Base-by-base conservation (phyloP, 2,888 invertebrate species). In the Cosmorhoe ocellata region DNA sequence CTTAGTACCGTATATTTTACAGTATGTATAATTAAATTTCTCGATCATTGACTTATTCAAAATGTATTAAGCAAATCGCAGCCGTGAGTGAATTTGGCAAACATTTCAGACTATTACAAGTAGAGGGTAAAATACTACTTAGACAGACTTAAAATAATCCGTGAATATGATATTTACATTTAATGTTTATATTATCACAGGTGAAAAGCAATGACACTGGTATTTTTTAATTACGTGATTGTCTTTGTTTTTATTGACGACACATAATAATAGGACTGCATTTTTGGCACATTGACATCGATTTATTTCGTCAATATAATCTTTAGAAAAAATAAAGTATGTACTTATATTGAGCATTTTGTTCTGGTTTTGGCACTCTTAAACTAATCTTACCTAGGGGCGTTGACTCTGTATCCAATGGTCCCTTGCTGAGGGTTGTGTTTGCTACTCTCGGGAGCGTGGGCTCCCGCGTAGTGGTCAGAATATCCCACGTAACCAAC, bases 361-460 rank as follows among this genome's bases (percentile, higher is more conserved):
- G 39, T 39, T 44, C 40, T 50, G 41, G 38, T 44, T 58, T 57
- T 54, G 46, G 48, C 52, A 49, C 48, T 51, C 39, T 44, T 54
- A 38, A 44, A 34, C 10, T 53, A 56, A 44, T 91, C 92, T 92
- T 77, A 93, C 93, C 92, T 93, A 90, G 91, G 92, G 90, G 87
- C 91, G 84, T 89, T 91, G 80, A 92, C 92, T 84, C 92, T 83
- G 87, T 92, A 93, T 80, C 88, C 91, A 79, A 86, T 87, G 76
- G 81, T 84, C 82, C 84, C 90, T 85, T 84, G 84, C 71, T 84
- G 80, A 67, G 78, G 79, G 84, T 87, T 81, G 87, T 88, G 81
- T 84, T 86, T 89, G 81, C 80, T 81, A 81, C 77, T 79, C 66
- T 84, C 84, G 81, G 85, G 84, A 86, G 85, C 84, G 69, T 74